Conservation (phyloP, 2,113 vertebrate genomes). For the Sarotherodon lohbergeri region DNA sequence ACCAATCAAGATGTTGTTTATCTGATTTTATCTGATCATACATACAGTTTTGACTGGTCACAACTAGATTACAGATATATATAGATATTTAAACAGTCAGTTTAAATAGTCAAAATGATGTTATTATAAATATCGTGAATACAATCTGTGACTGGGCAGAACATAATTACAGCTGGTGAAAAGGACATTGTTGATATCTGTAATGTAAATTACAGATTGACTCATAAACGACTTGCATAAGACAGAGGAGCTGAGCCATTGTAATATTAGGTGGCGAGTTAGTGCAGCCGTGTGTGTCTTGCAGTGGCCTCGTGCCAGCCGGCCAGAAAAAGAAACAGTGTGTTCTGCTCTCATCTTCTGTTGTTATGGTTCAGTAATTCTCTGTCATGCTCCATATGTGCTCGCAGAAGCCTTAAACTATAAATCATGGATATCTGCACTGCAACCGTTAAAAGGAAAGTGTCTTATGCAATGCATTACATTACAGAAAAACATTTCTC, state of each 20-base stretch:
- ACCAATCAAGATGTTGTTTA: background rate
- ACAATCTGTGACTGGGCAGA: background rate
- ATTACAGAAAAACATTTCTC: background rate
- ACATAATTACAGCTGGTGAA: background rate
- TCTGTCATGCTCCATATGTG: background rate
- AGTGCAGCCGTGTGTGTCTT: background rate
- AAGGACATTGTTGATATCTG: background rate
- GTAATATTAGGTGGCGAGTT: constrained; percentile 3
- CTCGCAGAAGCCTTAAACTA: background rate
- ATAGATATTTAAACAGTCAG: background rate
- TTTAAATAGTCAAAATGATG: background rate
- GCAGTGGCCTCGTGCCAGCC: background rate
- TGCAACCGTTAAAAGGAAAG: background rate
- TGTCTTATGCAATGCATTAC: background rate
- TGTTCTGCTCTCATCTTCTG: background rate
- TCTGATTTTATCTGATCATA: background rate
- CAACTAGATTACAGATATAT: background rate
- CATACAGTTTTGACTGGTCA: background rate
- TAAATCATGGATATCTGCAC: background rate
- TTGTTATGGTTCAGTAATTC: background rate
- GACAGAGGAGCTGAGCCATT: background rate
- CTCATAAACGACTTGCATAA: background rate
- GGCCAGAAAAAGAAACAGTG: background rate
- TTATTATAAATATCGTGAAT: background rate
- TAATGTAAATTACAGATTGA: background rate